Base-by-base conservation (phyloP, 1,140 invertebrate genomes). In the Pseudoatta argentina region DNA sequence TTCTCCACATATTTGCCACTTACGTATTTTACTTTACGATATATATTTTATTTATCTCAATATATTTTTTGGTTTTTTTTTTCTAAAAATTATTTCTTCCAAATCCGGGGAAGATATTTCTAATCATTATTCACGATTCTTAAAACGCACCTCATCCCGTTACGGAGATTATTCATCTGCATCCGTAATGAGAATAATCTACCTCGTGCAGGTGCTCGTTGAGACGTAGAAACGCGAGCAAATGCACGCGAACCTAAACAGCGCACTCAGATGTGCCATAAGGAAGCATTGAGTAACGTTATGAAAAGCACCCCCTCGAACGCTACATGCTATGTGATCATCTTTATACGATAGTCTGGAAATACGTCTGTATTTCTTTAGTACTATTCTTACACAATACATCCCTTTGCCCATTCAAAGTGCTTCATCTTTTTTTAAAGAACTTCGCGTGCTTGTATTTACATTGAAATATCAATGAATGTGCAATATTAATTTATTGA, bases 101-200 rank as follows among this genome's bases (percentile, higher is more conserved):
- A 21, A 48, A 69, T 81, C 30, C 14, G 63, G 5, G 24, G 5
- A n/a, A 39, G 2, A 34, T 79, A 67, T 79, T 55, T 16, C 77
- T 21, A 67, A 55, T 69, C 48, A 69, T 79, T 55, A 69, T 34
- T 48, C 30, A 64, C 21, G n/a, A 69, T 69, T 8, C 48, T 69
- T 34, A n/a, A 69, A 69, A 81, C 27, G 44, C 27, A 21, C 4
- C 14, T 34, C 44, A 27, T 66, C 30, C 48, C 63, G 77, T 81
- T 81, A 69, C n/a, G 21, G 53, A 55, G 66, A 81, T 79, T 63
- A 79, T 81, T 81, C 48, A 81, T 81, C 63, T 69, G 77, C 30
- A 81, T 81, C 48, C 63, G 30, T 81, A 81, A 81, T 69, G 48
- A 69, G 30, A 69, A 67, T 81, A 81, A 81, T 81, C 63, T 30